Percentiles rank a stretch among this genome's conserved stretches.
These are phyloP conservation scores for Mareca strepera DNA, from an alignment of 2,797 vertebrate genomes.

Conservation along the genomic window DNA sequence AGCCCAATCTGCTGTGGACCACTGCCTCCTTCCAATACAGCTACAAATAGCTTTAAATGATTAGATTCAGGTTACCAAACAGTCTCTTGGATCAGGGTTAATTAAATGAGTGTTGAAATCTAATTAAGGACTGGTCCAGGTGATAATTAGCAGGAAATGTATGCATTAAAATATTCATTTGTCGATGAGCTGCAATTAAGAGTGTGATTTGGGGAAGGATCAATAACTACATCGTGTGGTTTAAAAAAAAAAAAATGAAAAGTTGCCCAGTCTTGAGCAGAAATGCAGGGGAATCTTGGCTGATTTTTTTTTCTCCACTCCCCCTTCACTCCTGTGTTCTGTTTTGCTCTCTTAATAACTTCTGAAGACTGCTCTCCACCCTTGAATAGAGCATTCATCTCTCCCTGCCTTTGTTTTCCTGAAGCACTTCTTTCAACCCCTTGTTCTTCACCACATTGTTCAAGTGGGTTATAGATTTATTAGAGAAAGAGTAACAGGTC, in stretches of 20 bases:
- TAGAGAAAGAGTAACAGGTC: conserved; percentile 51
- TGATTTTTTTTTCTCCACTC: background rate
- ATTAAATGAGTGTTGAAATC: conserved; percentile 77
- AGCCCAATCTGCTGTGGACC: background rate
- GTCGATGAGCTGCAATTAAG: conserved; percentile 78
- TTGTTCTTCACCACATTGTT: conserved; percentile 38
- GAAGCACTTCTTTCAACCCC: conserved; percentile 39
- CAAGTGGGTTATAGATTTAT: conserved; percentile 59
- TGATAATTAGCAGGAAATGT: conserved; percentile 78
- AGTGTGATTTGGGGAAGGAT: conserved; percentile 73
- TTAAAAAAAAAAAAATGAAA: conserved; percentile 33
- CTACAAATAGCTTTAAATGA: conserved; percentile 64
- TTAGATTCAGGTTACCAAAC: conserved; percentile 70
- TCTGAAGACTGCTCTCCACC: background rate
- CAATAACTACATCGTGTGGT: conserved; percentile 65
- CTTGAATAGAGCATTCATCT: conserved; percentile 9
- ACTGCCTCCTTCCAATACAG: background rate
- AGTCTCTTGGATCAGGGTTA: conserved; percentile 74
- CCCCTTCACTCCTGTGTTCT: background rate
- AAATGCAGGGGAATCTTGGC: background rate
- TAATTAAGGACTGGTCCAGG: conserved; percentile 75
- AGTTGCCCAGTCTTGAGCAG: conserved; percentile 12
- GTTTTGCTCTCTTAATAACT: background rate
- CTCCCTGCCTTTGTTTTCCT: conserved; percentile 51
- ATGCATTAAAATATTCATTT: conserved; percentile 79